Conservation (phyloP, 2,797 vertebrate species). For the Naso thynnoides region DNA sequence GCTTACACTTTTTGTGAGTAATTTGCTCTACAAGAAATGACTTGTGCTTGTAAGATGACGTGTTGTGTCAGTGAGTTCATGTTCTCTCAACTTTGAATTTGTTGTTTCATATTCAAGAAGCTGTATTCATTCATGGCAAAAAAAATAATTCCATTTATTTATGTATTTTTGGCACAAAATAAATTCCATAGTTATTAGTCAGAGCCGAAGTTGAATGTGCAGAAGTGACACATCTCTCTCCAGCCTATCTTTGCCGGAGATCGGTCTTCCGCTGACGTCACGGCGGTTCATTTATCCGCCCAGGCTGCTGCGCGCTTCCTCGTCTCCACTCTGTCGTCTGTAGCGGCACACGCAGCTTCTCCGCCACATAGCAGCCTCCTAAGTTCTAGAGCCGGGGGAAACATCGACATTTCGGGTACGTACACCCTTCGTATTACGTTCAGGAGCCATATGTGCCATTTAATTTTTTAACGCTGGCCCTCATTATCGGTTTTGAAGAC, state of each 20-base stretch:
- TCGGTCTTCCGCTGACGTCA: slow-evolving; percentile 66
- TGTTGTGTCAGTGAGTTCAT: no score
- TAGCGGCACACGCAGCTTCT: slow-evolving; percentile 9
- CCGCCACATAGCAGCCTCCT: neutral
- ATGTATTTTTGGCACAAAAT: no score
- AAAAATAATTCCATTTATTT: no score
- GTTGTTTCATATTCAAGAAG: no score
- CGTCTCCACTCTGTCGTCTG: slow-evolving; percentile 30
- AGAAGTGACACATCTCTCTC: slow-evolving; percentile 52
- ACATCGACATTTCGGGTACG: slow-evolving; percentile 60
- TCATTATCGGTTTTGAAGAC: neutral
- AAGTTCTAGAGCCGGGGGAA: slow-evolving; percentile 32
- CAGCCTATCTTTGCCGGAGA: slow-evolving; percentile 24
- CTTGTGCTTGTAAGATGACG: no score
- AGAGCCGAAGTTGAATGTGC: neutral
- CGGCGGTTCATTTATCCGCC: slow-evolving; percentile 41
- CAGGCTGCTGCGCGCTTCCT: slow-evolving; percentile 58
- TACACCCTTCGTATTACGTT: neutral
- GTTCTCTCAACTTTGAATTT: no score
- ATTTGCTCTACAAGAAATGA: no score
- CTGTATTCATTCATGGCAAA: no score
- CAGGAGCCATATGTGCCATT: rapidly evolving
- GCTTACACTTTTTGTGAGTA: no score
- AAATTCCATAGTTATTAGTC: no score
- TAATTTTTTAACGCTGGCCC: neutral